Conservation (phyloP, 2,113 vertebrate species). For the Ictalurus punctatus region DNA sequence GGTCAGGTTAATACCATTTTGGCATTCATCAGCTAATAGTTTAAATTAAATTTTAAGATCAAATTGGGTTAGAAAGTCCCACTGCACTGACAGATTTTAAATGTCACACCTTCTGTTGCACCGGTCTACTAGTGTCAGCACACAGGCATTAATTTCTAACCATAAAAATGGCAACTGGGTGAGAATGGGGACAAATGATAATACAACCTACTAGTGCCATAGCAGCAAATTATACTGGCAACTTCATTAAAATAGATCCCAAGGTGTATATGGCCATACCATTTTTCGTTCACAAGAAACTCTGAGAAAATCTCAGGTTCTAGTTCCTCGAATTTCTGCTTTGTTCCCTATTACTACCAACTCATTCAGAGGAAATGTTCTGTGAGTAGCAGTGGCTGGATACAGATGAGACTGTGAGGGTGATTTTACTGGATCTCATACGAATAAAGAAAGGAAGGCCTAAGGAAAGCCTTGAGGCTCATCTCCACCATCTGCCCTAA, state of each 20-base stretch:
- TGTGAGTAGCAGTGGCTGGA: not conserved
- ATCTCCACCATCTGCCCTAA: not conserved
- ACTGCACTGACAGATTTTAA: not conserved
- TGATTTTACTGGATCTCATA: not conserved
- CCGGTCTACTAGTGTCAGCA: not conserved
- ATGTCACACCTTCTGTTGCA: slow-evolving; percentile 11
- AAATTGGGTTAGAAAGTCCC: slow-evolving; percentile 8
- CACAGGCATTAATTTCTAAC: not conserved
- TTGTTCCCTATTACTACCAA: not conserved
- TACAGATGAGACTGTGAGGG: not conserved
- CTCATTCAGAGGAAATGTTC: not conserved
- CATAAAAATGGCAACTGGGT: not conserved
- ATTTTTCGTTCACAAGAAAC: not conserved
- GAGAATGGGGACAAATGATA: not conserved
- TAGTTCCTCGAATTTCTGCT: not conserved
- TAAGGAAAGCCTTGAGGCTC: not conserved
- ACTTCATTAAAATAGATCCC: slow-evolving; percentile 20
- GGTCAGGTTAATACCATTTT: slow-evolving; percentile 5
- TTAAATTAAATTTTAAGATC: slow-evolving; percentile 26
- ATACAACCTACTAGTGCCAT: not conserved
- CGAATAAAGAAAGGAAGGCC: not conserved
- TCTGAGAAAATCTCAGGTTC: not conserved
- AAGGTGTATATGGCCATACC: not conserved
- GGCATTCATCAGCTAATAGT: not conserved
- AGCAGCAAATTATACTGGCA: slow-evolving; percentile 9